Base-by-base conservation (phyloP, 2,113 vertebrate genomes). In the Tachysurus fulvidraco region DNA sequence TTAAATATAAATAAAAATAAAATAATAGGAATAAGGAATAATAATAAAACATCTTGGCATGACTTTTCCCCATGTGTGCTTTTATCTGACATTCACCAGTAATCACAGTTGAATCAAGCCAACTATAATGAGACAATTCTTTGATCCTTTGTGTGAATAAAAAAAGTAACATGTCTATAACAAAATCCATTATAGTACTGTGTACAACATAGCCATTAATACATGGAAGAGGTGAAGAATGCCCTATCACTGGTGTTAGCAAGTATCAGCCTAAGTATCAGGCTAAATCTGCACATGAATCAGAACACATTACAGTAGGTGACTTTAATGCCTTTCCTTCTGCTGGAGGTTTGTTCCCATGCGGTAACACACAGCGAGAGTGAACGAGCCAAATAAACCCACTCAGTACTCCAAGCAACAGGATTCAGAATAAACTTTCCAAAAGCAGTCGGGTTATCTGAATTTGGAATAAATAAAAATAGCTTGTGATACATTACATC, bases 251-350 rank as follows among this genome's bases (percentile, higher is more conserved):
- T 71, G 88, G 87, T 64, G 65, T 59, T 82, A 59, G 85, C 41
- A 50, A 54, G 81, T 78, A 81, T 55, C 21, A 74, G 67, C 85
- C 85, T 88, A 87, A 89, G 91, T n/a, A 82, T 85, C 81, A 28
- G 9, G 69, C 87, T 77, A 83, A 90, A 90, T 88, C 90, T 81
- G 57, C 65, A 91, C 90, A 89, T 87, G 60, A 64, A 85, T 83
- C 46, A 71, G 84, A 76, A n/a, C 16, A 41, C 19, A 86, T 84
- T 90, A 88, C 60, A 83, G 78, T 77, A 85, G 81, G 86, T 76
- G 69, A 84, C 14, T 83, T 79, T 73, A 88, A 89, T 82, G 81
- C 52, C 57, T 85, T 82, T 71, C 28, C 30, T 60, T 64, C 85
- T 71, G 77, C 52, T 80, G 25, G 30, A 71, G 74, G 44, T 80